phyloP scores from a whole-genome alignment of 2,113 vertebrate genomes.

The Sula dactylatra region DNA sequence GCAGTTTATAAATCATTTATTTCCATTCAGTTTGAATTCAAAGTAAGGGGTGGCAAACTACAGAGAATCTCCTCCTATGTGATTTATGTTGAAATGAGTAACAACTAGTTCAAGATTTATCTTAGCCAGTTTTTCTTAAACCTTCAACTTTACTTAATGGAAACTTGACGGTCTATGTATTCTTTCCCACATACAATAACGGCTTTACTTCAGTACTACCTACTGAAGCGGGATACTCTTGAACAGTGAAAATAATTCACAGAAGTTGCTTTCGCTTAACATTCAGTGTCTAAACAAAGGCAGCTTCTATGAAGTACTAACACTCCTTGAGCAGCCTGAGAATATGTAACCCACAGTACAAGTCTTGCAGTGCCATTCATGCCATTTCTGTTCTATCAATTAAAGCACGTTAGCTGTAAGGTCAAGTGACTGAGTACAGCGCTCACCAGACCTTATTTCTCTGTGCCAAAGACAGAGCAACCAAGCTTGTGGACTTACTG shows the following conservation, averaged over 20 bases:
- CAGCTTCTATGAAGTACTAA: background rate
- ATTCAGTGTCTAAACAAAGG: background rate
- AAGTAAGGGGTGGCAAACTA: background rate
- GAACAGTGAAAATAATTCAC: background rate
- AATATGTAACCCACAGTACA: accelerated
- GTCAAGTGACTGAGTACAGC: background rate
- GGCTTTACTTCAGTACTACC: background rate
- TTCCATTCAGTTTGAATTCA: constrained; percentile 38
- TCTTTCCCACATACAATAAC: background rate
- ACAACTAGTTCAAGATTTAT: background rate
- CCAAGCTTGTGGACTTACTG: background rate
- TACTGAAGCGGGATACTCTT: background rate
- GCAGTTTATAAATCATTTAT: constrained; percentile 62
- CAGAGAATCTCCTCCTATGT: background rate
- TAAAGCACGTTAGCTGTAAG: background rate
- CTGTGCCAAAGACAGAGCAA: background rate
- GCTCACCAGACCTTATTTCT: background rate
- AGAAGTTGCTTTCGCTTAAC: background rate
- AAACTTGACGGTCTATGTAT: background rate
- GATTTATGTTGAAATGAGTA: background rate
- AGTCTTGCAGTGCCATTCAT: background rate
- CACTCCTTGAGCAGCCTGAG: background rate
- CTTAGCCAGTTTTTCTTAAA: background rate
- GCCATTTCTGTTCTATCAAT: background rate
- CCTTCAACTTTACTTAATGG: background rate